Base-by-base conservation (phyloP, 2,888 invertebrate genomes). In the Hipparchia semele region DNA sequence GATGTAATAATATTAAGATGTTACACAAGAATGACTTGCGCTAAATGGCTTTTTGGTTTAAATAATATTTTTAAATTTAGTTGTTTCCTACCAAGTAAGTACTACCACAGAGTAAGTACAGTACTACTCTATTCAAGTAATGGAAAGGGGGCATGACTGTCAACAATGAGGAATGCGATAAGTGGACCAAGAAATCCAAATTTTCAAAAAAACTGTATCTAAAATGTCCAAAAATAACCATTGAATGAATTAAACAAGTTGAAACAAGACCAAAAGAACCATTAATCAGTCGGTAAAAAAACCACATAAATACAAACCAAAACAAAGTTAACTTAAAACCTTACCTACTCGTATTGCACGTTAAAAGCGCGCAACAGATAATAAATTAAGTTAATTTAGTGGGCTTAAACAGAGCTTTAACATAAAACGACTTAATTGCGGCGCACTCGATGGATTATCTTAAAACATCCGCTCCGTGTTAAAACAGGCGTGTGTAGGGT, bases 351-450 rank as follows among this genome's bases (percentile, higher is more conserved):
- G 58, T 45, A 59, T 49, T 39, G 10, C 49, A 53, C 59, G 45
- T 62, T 72, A 68, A 72, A 64, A 33, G 60, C 65, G 70, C 69
- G 69, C 69, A 75, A 49, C 62, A 70, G 61, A 76, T 80, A 78
- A 81, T 83, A 83, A 84, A 83, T 86, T 79, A 81, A 75, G 74
- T 79, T 80, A 83, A 83, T 84, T 84, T 82, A 84, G 77, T 76
- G 74, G 76, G 75, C 79, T 84, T 80, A 80, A 86, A 81, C 79
- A 82, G 75, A 82, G 80, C 83, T 86, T 85, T 80, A 80, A 81
- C 79, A 75, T 81, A 79, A 82, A 83, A 87, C 82, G 81, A 80
- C 83, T 86, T 87, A 86, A 87, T 87, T 87, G 81, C 78, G 77
- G 70, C 70, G 70, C 73, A 71, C 80, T 79, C 77, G 71, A 79